phyloP scores from a whole-genome alignment of 2,113 vertebrate species.

The Anarhynchus alexandrinus region DNA sequence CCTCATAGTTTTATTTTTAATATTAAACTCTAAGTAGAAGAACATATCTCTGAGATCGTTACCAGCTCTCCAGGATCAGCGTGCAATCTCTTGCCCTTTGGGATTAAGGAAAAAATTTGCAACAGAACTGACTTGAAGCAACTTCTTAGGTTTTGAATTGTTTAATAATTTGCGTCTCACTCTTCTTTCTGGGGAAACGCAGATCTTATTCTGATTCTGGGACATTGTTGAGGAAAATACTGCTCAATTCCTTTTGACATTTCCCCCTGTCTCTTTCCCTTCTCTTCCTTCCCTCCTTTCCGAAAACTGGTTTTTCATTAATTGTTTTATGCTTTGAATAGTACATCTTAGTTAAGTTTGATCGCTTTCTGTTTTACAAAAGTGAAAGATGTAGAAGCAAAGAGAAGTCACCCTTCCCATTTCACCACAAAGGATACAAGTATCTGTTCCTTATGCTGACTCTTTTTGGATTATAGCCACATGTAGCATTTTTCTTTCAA shows the following conservation, averaged over 20 bases:
- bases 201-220: neutral
- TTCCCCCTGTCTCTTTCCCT: neutral
- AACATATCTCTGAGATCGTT: neutral
- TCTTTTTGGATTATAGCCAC: neutral
- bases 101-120: neutral
- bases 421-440: neutral
- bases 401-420: rapidly evolving
- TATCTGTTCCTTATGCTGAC: neutral
- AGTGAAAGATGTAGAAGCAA: neutral
- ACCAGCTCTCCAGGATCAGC: neutral
- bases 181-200: constrained; percentile 6
- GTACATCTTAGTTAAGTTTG: neutral
- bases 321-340: neutral
- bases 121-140: neutral
- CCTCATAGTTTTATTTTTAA: neutral
- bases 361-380: neutral
- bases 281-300: neutral
- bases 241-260: neutral
- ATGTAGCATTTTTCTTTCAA: neutral
- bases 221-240: neutral
- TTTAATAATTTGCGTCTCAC: neutral
- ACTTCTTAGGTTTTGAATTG: neutral
- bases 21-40: neutral
- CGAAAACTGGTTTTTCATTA: neutral
- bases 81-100: constrained; percentile 21